Evolutionary conservation across 2,113 vertebrate species (phyloP).

Genomic region (Lutjanus erythropterus): DNA sequence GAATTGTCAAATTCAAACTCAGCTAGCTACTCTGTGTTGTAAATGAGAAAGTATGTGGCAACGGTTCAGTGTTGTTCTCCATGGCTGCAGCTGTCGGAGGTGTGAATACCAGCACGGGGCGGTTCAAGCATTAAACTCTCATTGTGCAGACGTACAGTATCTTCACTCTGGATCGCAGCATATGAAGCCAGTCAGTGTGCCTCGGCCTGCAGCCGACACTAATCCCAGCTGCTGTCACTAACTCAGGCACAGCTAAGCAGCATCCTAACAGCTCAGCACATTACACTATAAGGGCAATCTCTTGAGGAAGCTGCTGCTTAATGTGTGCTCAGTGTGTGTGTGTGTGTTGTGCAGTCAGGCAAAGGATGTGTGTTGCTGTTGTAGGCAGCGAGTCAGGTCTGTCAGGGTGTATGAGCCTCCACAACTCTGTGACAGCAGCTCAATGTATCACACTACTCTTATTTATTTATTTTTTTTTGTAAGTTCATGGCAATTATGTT

Average conservation of each 20-base stretch:
- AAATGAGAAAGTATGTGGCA: background rate
- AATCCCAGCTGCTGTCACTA: constrained; percentile 60
- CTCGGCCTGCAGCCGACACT: constrained; percentile 33
- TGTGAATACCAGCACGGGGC: background rate
- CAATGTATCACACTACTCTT: background rate
- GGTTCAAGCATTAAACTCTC: constrained; percentile 9
- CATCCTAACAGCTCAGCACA: constrained; percentile 65
- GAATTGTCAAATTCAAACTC: background rate
- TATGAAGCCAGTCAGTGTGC: constrained; percentile 12
- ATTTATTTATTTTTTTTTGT: too few relatives aligned
- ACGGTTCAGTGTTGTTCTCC: background rate
- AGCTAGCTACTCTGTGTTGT: background rate
- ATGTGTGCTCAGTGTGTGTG: background rate
- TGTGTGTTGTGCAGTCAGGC: background rate
- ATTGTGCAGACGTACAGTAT: background rate
- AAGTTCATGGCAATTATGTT: constrained; percentile 12
- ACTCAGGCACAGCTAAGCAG: constrained; percentile 55
- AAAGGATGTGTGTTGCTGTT: background rate
- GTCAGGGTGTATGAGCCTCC: background rate
- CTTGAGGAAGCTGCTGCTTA: constrained; percentile 23
- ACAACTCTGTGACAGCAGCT: constrained; percentile 19
- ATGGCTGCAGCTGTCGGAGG: too few relatives aligned
- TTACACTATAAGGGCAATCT: constrained; percentile 18
- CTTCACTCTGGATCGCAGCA: constrained; percentile 2
- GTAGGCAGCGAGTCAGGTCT: background rate